Conservation (phyloP, 30 jellyfish, hydroid and myxozoan species). For the Catostylus mosaicus region DNA sequence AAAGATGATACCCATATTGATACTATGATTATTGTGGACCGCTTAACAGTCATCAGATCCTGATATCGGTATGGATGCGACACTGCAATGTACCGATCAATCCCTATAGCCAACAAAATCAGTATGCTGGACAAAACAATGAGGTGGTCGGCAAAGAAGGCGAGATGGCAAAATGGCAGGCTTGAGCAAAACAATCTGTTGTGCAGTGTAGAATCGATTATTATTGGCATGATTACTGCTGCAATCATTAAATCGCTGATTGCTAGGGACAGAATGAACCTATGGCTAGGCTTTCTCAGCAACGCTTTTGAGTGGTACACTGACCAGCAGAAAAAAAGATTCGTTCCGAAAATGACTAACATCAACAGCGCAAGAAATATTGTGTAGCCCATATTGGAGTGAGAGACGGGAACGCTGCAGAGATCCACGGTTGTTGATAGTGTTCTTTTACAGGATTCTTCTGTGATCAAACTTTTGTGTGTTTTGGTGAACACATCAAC, state of each 20-base stretch:
- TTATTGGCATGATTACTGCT: conserved; percentile 68
- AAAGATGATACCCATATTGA: conserved; percentile 64
- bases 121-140: conserved; percentile 77
- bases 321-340: conserved; percentile 51
- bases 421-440: neutral
- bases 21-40: conserved; percentile 47
- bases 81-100: conserved; percentile 81
- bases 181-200: conserved; percentile 77
- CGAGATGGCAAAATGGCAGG: conserved; percentile 56
- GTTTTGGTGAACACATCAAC: neutral
- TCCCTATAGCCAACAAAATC: conserved; percentile 76
- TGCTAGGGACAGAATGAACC: conserved; percentile 77
- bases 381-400: conserved; percentile 44
- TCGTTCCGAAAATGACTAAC: conserved; percentile 44
- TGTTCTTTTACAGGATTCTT: neutral
- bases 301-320: conserved; percentile 41
- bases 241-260: conserved; percentile 76
- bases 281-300: conserved; percentile 46
- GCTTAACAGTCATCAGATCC: conserved; percentile 43
- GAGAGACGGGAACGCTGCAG: conserved; percentile 59
- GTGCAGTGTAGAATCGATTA: conserved; percentile 60
- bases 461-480: neutral
- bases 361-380: conserved; percentile 63
- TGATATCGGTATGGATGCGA: conserved; percentile 74
- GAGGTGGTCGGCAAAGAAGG: conserved; percentile 61